These are phyloP conservation scores for Strix uralensis DNA, from an alignment of 2,113 vertebrate genomes.

Conservation along the genomic window DNA sequence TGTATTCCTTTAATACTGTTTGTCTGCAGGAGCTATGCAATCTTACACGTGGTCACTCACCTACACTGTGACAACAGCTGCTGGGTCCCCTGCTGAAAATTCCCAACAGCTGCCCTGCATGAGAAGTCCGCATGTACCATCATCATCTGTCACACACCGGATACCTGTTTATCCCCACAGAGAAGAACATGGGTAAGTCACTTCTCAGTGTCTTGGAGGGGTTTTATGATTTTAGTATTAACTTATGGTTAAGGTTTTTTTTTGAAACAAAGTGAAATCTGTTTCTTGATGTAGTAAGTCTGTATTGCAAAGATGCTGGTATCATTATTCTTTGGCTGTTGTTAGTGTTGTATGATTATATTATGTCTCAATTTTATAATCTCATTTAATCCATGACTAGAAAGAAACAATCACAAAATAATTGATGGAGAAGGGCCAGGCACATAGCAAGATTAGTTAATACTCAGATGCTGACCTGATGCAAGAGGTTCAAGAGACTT, in stretches of 20 bases:
- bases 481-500: background rate
- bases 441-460: background rate
- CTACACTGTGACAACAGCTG: conserved; percentile 98
- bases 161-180: conserved; percentile 94
- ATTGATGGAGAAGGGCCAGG: rapidly evolving
- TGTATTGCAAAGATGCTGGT: background rate
- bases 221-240: background rate
- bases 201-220: background rate
- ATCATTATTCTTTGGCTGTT: background rate
- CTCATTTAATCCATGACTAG: background rate
- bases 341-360: background rate
- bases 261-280: background rate
- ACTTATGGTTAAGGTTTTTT: background rate
- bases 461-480: background rate
- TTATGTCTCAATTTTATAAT: background rate
- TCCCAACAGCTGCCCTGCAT: conserved; percentile 92
- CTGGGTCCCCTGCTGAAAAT: conserved; percentile 85
- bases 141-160: conserved; percentile 86
- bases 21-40: conserved; percentile 92
- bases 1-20: background rate
- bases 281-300: background rate
- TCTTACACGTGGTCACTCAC: conserved; percentile 99
- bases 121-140: conserved; percentile 84
- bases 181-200: conserved; percentile 91
- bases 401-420: background rate